phyloP scores from a whole-genome alignment of 1,140 invertebrate species.

The Aphelenchoides besseyi region DNA sequence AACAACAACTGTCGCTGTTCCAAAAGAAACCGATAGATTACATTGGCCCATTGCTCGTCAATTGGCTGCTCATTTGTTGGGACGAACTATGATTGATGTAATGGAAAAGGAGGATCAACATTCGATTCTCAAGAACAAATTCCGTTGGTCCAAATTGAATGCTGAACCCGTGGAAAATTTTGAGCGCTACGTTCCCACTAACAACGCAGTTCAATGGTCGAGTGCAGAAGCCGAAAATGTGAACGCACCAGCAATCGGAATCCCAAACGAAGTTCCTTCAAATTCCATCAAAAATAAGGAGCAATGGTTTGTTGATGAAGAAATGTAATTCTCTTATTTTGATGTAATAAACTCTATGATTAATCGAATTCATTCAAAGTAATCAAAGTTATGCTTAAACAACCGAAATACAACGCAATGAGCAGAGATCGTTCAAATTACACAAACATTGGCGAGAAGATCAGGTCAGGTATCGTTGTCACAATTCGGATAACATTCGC shows the following conservation, averaged over 20 bases:
- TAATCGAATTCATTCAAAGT: not conserved
- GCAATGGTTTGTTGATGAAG: not conserved
- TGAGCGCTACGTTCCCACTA: not conserved
- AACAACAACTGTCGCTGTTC: not conserved
- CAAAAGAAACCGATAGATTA: not conserved
- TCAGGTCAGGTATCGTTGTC: slow-evolving; percentile 28
- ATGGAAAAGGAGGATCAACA: slow-evolving; percentile 1
- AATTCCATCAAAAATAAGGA: not conserved
- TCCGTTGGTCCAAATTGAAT: not conserved
- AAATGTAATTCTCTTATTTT: slow-evolving; percentile 9
- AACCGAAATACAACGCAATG: no score
- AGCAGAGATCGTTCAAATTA: not conserved
- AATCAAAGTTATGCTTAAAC: not conserved
- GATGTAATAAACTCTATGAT: not conserved
- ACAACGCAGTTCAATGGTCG: slow-evolving; percentile 7
- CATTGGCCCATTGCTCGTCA: not conserved
- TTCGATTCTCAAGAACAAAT: not conserved
- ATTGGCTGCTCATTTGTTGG: slow-evolving; percentile 4
- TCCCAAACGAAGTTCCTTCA: not conserved
- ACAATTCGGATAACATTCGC: slow-evolving; percentile 34
- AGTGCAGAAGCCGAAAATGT: not conserved
- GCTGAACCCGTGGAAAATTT: slow-evolving; percentile 2
- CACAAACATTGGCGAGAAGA: slow-evolving; percentile 1
- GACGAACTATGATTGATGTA: not conserved
- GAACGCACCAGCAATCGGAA: not conserved